Evolutionary conservation across 2,888 invertebrate genomes (phyloP).

Genomic region (Dryadula phaetusa): DNA sequence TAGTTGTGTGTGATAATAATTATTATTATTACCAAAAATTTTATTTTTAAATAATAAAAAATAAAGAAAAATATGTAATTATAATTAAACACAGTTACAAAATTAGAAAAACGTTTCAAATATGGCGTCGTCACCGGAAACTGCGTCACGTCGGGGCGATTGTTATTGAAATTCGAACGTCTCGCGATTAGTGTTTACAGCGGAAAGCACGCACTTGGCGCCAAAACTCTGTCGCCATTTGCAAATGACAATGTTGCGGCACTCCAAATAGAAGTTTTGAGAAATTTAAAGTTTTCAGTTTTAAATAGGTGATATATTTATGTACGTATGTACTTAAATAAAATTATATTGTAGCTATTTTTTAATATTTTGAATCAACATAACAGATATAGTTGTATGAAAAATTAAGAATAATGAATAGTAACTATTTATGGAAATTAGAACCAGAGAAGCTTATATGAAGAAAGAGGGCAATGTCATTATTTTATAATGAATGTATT

Average conservation of each 20-base stretch:
- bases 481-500: too few relatives aligned
- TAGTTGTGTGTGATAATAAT: too few relatives aligned
- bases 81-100: slow-evolving; percentile 30
- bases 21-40: too few relatives aligned
- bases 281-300: slow-evolving; percentile 13
- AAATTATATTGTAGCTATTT: too few relatives aligned
- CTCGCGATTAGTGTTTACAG: slow-evolving; percentile 74
- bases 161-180: slow-evolving; percentile 82
- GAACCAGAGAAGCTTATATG: too few relatives aligned
- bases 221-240: slow-evolving; percentile 73
- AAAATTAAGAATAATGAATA: too few relatives aligned
- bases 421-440: too few relatives aligned
- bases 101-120: slow-evolving; percentile 53
- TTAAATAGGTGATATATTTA: neutral
- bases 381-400: neutral
- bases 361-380: too few relatives aligned
- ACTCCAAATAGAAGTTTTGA: slow-evolving; percentile 65
- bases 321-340: too few relatives aligned
- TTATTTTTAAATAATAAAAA: neutral
- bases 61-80: neutral
- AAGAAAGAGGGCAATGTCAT: too few relatives aligned
- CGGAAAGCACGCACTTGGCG: slow-evolving; percentile 76
- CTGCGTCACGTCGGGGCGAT: slow-evolving; percentile 75
- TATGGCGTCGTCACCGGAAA: slow-evolving; percentile 78
- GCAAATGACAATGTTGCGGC: slow-evolving; percentile 74